Base-by-base conservation (phyloP, 2,797 vertebrate genomes). In the Thunnus albacares region DNA sequence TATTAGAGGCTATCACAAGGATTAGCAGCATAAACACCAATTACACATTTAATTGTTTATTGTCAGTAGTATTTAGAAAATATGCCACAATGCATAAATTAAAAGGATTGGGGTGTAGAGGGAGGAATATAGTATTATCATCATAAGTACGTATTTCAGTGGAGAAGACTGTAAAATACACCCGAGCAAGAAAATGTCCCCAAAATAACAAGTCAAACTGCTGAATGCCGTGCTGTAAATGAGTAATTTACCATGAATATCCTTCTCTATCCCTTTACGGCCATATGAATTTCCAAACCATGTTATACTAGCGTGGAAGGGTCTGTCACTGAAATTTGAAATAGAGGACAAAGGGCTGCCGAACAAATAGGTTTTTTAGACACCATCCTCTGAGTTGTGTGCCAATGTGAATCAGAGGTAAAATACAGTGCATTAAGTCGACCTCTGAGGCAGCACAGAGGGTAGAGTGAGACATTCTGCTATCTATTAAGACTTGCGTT, bases 11-110 rank as follows among this genome's bases (percentile, higher is more conserved):
- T 93, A 94, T 95, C 93, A 86, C 60, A 35, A 72, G 91, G 93
- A 94, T 95, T 94, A 92, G 83, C 75, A 79, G 87, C 87, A 91
- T 94, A 93, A 93, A 95, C 91, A 95, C 83, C 89, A 92, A 93
- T 94, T 93, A 93, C 92, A 91, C 88, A 89, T 94, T 91, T 94
- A 92, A 95, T 95, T 95, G 93, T 95, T 95, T 92, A 93, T 91
- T 87, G 92, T 90, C 81, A 87, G 88, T 75, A 79, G 86, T 65
- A 80, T 92, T 94, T 88, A 78, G 75, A 89, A 77, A 87, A 91
- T 63, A 87, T 56, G 80, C 47, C 53, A 88, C 55, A 76, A 30
- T 59, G 69, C 70, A 74, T 83, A 77, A 89, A 91, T 87, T 85
- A 87, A 89, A 85, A 80, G 74, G 41, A 82, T 75, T 61, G 71